These are phyloP conservation scores for Aphelenchoides fujianensis DNA, from an alignment of 1,140 invertebrate species.

Conservation along the genomic window DNA sequence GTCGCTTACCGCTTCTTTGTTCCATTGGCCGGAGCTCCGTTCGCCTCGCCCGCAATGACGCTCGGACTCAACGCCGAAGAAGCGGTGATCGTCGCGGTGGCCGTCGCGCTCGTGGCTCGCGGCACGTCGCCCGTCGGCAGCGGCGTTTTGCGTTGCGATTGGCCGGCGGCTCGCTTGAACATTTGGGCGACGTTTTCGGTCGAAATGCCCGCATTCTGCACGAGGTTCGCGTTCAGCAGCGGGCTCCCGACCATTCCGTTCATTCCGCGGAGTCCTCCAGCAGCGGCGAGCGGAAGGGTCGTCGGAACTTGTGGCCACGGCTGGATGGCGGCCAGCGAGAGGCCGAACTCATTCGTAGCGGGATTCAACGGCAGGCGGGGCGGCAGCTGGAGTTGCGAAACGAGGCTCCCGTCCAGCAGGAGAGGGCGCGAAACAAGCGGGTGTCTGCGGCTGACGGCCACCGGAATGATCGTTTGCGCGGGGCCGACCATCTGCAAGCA, in stretches of 20 bases:
- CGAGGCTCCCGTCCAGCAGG: not conserved
- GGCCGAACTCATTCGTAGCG: not conserved
- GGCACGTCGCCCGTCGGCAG: not conserved
- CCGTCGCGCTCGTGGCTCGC: not conserved
- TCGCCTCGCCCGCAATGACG: not conserved
- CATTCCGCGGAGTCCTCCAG: not conserved
- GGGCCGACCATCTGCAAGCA: conserved; percentile 10
- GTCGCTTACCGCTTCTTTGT: conserved; percentile 2
- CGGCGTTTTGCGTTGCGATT: not conserved
- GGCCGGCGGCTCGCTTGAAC: not conserved
- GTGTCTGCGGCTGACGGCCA: conserved; percentile 6
- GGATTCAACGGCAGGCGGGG: not conserved
- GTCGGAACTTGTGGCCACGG: not conserved
- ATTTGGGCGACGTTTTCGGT: too few species aligned
- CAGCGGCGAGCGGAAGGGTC: not conserved
- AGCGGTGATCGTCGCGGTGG: not conserved
- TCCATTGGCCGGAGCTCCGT: too few species aligned
- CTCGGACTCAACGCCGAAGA: not conserved
- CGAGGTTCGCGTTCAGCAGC: too few species aligned
- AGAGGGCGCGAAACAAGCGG: conserved; percentile 9
- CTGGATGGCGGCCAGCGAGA: conserved; percentile 1
- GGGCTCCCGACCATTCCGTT: not conserved
- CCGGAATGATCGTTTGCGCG: conserved; percentile 20
- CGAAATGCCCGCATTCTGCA: too few species aligned
- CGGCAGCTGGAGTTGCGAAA: conserved; percentile 1